Percentiles rank a stretch among this genome's conserved stretches.
phyloP scores from a whole-genome alignment of 2,113 vertebrate genomes.

The Lagopus muta region DNA sequence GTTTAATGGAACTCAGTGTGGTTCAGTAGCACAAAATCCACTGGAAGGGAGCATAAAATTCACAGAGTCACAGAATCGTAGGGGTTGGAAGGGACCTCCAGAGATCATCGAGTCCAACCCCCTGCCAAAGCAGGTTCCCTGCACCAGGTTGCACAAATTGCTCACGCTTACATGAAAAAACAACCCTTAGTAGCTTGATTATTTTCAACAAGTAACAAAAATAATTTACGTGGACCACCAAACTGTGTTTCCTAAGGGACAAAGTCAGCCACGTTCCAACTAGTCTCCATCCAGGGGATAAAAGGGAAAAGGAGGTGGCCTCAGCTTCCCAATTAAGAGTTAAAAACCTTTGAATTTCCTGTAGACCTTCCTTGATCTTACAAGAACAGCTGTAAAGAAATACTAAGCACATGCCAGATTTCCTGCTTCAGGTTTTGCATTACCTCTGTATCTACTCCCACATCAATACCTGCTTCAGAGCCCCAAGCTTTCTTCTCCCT shows the following conservation, averaged over 20 bases:
- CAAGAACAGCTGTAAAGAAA: neutral
- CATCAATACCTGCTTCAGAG: neutral
- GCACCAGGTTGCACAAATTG: neutral
- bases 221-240: neutral
- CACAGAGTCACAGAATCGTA: no score
- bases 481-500: neutral
- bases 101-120: no score
- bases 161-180: neutral
- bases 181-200: neutral
- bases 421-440: neutral
- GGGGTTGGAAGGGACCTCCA: no score
- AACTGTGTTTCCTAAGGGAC: neutral
- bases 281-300: neutral
- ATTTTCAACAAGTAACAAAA: neutral
- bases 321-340: neutral
- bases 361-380: neutral
- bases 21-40: neutral
- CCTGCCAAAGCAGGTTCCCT: no score
- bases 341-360: neutral
- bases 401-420: neutral
- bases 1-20: neutral
- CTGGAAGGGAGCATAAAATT: neutral
- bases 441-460: neutral
- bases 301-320: neutral
- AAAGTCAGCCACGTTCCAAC: neutral